Evolutionary conservation across 2,113 vertebrate genomes (phyloP).

Genomic region (Axis porcinus): DNA sequence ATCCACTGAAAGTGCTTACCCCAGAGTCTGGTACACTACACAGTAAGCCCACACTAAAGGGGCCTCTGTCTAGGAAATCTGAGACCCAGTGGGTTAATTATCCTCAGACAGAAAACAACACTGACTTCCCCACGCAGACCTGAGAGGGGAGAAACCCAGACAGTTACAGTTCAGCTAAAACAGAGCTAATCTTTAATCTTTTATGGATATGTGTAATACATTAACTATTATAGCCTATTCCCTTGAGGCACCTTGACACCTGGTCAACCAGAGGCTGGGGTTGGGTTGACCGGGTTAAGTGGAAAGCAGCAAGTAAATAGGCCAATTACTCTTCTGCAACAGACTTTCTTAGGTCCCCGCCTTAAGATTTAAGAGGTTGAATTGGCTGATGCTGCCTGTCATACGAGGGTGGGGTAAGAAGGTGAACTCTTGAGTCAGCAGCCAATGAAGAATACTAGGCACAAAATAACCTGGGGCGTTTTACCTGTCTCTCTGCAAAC

Average conservation of each 20-base stretch:
- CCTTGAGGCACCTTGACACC: slow-evolving; percentile 60
- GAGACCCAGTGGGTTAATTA: slow-evolving; percentile 60
- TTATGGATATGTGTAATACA: slow-evolving; percentile 69
- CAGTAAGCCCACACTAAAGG: not conserved
- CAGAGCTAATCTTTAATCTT: slow-evolving; percentile 75
- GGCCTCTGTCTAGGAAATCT: slow-evolving; percentile 45
- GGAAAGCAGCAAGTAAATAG: slow-evolving; percentile 55
- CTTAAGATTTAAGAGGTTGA: slow-evolving; percentile 49
- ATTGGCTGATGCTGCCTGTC: slow-evolving; percentile 35
- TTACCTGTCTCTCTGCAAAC: slow-evolving; percentile 47
- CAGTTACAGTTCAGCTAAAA: slow-evolving; percentile 72
- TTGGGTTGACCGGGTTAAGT: not conserved
- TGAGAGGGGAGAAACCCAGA: slow-evolving; percentile 60
- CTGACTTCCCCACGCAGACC: slow-evolving; percentile 52
- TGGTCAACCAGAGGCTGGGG: slow-evolving; percentile 34
- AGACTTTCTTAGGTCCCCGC: slow-evolving; percentile 36
- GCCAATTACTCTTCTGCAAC: slow-evolving; percentile 38
- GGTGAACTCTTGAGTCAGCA: slow-evolving; percentile 62
- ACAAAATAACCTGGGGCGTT: slow-evolving; percentile 22
- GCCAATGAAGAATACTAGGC: not conserved
- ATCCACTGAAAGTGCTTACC: slow-evolving; percentile 22
- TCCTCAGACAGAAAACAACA: slow-evolving; percentile 59
- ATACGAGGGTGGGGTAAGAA: not conserved
- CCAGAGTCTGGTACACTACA: not conserved
- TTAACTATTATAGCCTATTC: slow-evolving; percentile 62